Evolutionary conservation across 2,797 vertebrate genomes (phyloP).

Genomic region (Poecilia wingei): DNA sequence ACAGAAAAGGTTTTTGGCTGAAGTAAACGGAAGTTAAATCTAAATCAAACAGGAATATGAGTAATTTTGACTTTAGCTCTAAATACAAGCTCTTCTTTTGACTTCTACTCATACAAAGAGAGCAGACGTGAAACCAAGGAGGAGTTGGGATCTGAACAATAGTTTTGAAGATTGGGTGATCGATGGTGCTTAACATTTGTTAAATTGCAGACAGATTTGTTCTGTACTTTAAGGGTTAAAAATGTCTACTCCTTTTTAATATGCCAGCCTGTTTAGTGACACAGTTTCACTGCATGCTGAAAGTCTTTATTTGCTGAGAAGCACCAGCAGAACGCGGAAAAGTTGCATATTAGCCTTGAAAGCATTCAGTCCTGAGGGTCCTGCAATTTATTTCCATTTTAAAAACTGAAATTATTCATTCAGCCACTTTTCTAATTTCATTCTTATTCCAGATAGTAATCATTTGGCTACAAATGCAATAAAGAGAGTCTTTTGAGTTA

Average conservation of each 20-base stretch:
- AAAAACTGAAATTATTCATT: neutral
- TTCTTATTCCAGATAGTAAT: neutral
- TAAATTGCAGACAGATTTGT: neutral
- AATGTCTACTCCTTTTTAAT: neutral
- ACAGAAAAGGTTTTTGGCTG: neutral
- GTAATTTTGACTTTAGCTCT: neutral
- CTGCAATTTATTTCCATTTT: neutral
- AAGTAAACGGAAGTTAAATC: neutral
- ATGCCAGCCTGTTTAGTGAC: neutral
- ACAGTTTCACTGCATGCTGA: neutral
- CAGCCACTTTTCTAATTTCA: neutral
- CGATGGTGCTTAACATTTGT: neutral
- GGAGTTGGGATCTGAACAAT: neutral
- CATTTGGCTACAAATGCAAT: neutral
- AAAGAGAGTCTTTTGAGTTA: neutral
- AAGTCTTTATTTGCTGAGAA: neutral
- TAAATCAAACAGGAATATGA: neutral
- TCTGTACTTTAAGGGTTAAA: neutral
- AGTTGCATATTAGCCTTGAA: neutral
- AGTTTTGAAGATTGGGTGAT: conserved; percentile 15
- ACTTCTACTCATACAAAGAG: conserved; percentile 2
- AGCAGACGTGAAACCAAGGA: neutral
- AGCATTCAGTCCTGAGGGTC: neutral
- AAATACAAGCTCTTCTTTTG: conserved; percentile 17
- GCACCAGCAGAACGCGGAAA: neutral